Base-by-base conservation (phyloP, 64 coral and sea anemone species). In the Hydrozoanthus tunicans region DNA sequence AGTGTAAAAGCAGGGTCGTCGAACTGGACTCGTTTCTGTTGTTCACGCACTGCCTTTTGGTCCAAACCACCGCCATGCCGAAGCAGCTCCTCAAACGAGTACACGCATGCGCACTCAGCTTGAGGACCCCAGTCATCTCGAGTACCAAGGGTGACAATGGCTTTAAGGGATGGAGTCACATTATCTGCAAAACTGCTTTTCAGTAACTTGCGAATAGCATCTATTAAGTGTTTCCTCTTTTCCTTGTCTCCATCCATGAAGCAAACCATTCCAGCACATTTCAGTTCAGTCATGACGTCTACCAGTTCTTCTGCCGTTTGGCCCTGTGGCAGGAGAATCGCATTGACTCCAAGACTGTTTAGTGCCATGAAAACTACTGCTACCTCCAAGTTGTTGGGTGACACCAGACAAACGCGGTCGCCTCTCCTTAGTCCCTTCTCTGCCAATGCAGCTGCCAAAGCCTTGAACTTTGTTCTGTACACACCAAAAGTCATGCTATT, bases 301-400 rank as follows among this genome's bases (percentile, higher is more conserved):
- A 62, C 27, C 59, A 81, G 59, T 27, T 81, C 58, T 2, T 81
- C 79, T 9, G 79, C 27, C 3, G 59, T 13, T 8, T 43, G 79
- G 8, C 59, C 79, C 43, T 81, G 79, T 81, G 79, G 58, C 14
- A 81, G 58, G 13, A 61, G 59, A 5, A 81, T 63, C 5, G 63
- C 23, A 6, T 81, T 81, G 24, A 59, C 79, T 5, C 79, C 79
- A 43, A 81, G 59, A 62, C 79, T 81, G 11, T 81, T 81, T 10
- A 81, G 20, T 53, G 79, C 79, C 79, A 81, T 81, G 79, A 81
- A 81, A 20, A n/a, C 62, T 9, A 81, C 79, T 64, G 59, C 24
- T 63, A 51, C 43, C 59, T 81, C 59, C 79, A 81, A 63, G 79
- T 81, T 81, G 26, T 81, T 81, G 10, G 79, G 79, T 81, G 79